Evolutionary conservation across 2,113 vertebrate species (phyloP), one percentile per base, ranked within the genome.

Genomic region (Callospermophilus lateralis): DNA sequence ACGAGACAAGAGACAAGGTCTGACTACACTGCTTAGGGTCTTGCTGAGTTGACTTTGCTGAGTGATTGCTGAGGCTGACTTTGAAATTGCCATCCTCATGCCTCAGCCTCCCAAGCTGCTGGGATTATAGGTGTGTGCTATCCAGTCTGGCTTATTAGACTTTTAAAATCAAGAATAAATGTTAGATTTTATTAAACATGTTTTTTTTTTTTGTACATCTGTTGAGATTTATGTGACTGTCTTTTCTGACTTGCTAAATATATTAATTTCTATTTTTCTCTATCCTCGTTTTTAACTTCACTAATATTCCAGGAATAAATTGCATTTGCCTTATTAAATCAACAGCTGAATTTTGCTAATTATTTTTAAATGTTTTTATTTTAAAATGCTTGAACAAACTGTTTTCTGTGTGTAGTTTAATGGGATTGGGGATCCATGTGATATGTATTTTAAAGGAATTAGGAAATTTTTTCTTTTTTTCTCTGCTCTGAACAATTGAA

Each of bases 331-430:
- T 93, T 72, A 42, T 76, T 87, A 76, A 94, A 48, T 91, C 51
- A 88, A 68, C 12, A 80, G n/a, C 11, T 83, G 30, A 67, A 53
- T 96, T 42, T 80, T 78, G 16, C 30, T 81, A 63, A 10, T 26
- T 94, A 80, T 63, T 90, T 95, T 55, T 45, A 77, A 94, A 78
- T 45, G 15, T n/a, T 63, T 84, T 96, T 77, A 85, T 85, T 61
- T 86, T 83, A 78, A 86, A n/a, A 39, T 74, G 13, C 30, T 85
- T 83, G 15, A 89, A 58, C 22, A 86, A 63, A 37, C 1, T 24
- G 19, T 58, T 67, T 81, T 32, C 20, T 51, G 34, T 61, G 11
- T 37, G 20, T 30, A 24, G 51, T 58, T 79, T 37, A 78, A 53
- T 42, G 19, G 8, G 8, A 80, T 61, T 92, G 55, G 28, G 17